These are phyloP conservation scores for Ommatoiulus sabulosus DNA, from an alignment of 2,888 invertebrate genomes.

Conservation along the genomic window DNA sequence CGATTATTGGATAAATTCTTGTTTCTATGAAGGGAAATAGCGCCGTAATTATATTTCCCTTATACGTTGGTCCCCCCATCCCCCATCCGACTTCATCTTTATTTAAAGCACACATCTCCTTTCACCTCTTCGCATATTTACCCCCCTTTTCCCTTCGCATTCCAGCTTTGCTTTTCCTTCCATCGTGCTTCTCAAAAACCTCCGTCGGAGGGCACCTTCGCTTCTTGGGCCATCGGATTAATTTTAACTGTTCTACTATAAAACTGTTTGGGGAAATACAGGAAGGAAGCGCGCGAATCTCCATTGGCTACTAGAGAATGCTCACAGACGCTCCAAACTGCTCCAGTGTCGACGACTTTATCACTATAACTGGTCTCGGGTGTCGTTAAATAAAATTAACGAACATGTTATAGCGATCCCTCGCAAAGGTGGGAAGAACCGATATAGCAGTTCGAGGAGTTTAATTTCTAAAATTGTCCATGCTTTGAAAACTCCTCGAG, in stretches of 20 bases:
- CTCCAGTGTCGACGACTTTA: too few relatives aligned
- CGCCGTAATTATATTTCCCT: not conserved
- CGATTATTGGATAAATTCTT: constrained; percentile 39
- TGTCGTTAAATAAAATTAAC: too few relatives aligned
- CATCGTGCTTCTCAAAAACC: not conserved
- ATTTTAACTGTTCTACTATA: not conserved
- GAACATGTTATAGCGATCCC: too few relatives aligned
- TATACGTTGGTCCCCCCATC: not conserved
- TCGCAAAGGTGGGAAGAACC: too few relatives aligned
- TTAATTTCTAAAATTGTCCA: too few relatives aligned
- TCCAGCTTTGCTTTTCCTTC: not conserved
- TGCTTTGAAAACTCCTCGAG: too few relatives aligned
- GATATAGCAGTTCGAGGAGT: too few relatives aligned
- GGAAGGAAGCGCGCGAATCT: too few relatives aligned
- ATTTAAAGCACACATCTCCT: constrained; percentile 40
- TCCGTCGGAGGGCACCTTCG: not conserved
- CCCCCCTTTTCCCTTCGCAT: not conserved
- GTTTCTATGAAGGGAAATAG: not conserved
- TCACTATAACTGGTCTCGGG: too few relatives aligned
- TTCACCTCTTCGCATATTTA: not conserved
- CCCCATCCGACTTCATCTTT: not conserved
- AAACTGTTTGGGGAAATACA: not conserved
- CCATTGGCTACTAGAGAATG: too few relatives aligned
- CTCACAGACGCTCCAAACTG: too few relatives aligned
- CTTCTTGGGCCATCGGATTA: not conserved